phyloP scores from a whole-genome alignment of 2,113 vertebrate species.

The Burhinus bistriatus region DNA sequence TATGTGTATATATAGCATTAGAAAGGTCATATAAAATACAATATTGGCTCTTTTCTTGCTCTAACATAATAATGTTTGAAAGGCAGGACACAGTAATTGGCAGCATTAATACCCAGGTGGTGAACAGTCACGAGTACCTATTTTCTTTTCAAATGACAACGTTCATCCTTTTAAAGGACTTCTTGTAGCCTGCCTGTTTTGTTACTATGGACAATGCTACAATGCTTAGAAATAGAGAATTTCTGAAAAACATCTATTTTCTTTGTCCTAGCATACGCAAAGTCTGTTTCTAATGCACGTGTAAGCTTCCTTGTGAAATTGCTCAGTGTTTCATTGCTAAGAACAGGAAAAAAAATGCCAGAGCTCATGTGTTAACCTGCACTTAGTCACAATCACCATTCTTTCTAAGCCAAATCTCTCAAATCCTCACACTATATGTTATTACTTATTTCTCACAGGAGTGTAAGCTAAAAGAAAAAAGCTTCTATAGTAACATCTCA shows the following conservation, averaged over 20 bases:
- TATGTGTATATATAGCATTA: neutral
- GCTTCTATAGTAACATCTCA: neutral
- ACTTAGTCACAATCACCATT: neutral
- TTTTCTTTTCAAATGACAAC: constrained; percentile 7
- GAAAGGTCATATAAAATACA: constrained; percentile 52
- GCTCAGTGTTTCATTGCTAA: neutral
- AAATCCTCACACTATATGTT: neutral
- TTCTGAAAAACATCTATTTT: neutral
- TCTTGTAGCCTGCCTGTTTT: neutral
- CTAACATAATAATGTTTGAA: constrained; percentile 36
- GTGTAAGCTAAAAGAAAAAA: neutral
- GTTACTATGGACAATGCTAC: neutral
- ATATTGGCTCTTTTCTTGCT: constrained; percentile 21
- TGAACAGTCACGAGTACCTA: neutral
- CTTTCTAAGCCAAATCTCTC: neutral
- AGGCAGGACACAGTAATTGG: constrained; percentile 31
- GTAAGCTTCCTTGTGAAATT: neutral
- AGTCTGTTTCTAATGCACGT: neutral
- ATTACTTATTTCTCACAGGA: neutral
- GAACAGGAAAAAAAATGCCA: neutral
- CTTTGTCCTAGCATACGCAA: neutral
- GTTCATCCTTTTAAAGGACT: neutral
- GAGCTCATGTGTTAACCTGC: neutral
- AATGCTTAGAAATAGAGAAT: neutral
- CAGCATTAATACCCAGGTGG: constrained; percentile 30